Conservation (phyloP, 2,797 vertebrate genomes). For the Podargus strigoides region DNA sequence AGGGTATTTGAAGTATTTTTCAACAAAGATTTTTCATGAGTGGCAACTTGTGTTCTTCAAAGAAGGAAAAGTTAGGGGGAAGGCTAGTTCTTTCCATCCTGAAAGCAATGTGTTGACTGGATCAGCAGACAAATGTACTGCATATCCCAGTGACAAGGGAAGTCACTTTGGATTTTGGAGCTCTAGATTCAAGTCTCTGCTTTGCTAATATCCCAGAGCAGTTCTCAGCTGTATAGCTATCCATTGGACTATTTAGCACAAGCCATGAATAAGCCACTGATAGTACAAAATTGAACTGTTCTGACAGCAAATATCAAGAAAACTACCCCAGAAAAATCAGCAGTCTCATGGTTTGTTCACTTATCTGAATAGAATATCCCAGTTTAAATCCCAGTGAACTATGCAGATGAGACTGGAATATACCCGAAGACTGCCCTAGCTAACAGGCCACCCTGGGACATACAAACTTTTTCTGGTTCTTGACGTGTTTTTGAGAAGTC, state of each 20-base stretch:
- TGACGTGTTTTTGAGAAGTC: not conserved
- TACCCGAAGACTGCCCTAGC: not conserved
- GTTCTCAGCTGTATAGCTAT: not conserved
- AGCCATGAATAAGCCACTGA: not conserved
- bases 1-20: not conserved
- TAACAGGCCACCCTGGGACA: not conserved
- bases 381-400: not conserved
- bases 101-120: not conserved
- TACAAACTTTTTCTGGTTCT: not conserved
- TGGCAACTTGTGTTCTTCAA: not conserved
- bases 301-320: not conserved
- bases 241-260: not conserved
- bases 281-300: not conserved
- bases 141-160: not conserved
- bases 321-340: not conserved
- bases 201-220: not conserved
- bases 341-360: not conserved
- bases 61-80: not conserved
- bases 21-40: not conserved
- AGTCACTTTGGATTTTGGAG: not conserved
- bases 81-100: not conserved
- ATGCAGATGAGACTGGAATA: not conserved
- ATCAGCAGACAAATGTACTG: not conserved
- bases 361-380: not conserved
- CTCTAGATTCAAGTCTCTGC: not conserved